Evolutionary conservation across 2,888 invertebrate species (phyloP), one percentile per base, ranked within the genome.

Genomic region (Blera fallax): DNA sequence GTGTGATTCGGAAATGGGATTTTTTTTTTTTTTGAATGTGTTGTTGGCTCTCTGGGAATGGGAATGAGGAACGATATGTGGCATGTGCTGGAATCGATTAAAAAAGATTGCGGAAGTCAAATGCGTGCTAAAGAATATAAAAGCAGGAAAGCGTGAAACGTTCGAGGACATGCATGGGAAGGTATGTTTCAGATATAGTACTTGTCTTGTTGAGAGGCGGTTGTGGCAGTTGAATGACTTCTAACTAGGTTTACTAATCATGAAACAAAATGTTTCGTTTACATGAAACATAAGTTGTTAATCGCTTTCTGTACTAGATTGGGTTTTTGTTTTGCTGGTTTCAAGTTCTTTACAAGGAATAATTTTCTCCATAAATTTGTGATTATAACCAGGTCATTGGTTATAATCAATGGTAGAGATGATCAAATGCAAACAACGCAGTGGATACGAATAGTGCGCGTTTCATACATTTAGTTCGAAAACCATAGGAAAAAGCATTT

Each of bases 1-100:
- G 73, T 79, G 73, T 50, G 62, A 84, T 56, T 79, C 79, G 83
- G 83, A 84, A 84, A 84, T 74, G 79, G 67, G 27, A 34, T 73
- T 65, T 65, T 72, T 70, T 54, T 60, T 40, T 52, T 50, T 40
- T 24, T 40, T 50, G 7, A n/a, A 29, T n/a, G 21, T 18, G 3
- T 8, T 16, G 27, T 14, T 2, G 16, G 24, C 4, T 3, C 24
- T 16, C n/a, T 37, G 14, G 0, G 10, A 1, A 11, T 11, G 11
- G 16, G 37, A 24, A 16, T 10, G 43, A 62, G 40, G 16, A 64
- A 27, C 62, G 62, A 62, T 24, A 45, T 62, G 18, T 43, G 45
- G 45, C 43, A 64, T 65, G 48, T 65, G 50, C 21, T 34, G 48
- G 60, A 72, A 72, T 72, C 72, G 72, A 72, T 72, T 72, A 60